A percentile compares a stretch with the other conserved stretches of the same genome.
Conservation (phyloP, 2,888 invertebrate genomes). For the Parasteatoda lunata region DNA sequence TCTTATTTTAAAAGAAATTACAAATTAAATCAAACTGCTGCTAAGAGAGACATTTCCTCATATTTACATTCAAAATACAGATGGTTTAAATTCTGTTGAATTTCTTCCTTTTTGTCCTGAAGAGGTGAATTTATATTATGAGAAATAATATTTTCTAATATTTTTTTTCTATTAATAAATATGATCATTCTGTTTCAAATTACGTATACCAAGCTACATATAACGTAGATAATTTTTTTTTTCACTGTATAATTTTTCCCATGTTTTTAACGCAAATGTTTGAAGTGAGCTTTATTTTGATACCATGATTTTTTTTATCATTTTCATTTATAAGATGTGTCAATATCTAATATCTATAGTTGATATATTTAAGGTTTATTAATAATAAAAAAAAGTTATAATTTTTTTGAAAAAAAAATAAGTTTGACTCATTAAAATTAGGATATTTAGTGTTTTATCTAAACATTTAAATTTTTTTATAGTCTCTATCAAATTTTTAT, state of each 20-base stretch:
- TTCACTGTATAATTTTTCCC: too few species aligned
- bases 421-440: neutral
- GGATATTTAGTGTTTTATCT: too few species aligned
- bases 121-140: slow-evolving; percentile 38
- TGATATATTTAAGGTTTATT: neutral
- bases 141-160: neutral
- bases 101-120: slow-evolving; percentile 61
- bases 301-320: neutral
- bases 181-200: too few species aligned
- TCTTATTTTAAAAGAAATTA: slow-evolving; percentile 76
- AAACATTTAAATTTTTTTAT: too few species aligned
- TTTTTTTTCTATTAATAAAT: too few species aligned
- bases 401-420: neutral
- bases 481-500: too few species aligned
- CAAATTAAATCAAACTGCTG: slow-evolving; percentile 75
- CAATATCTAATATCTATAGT: neutral
- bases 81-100: slow-evolving; percentile 26
- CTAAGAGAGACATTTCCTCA: slow-evolving; percentile 72
- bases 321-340: neutral
- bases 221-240: too few species aligned
- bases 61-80: slow-evolving; percentile 70
- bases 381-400: neutral
- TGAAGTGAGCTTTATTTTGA: too few species aligned
- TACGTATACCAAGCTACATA: too few species aligned
- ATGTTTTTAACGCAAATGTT: too few species aligned